Conservation (phyloP, 2,113 vertebrate genomes). For the Odocoileus virginianus region DNA sequence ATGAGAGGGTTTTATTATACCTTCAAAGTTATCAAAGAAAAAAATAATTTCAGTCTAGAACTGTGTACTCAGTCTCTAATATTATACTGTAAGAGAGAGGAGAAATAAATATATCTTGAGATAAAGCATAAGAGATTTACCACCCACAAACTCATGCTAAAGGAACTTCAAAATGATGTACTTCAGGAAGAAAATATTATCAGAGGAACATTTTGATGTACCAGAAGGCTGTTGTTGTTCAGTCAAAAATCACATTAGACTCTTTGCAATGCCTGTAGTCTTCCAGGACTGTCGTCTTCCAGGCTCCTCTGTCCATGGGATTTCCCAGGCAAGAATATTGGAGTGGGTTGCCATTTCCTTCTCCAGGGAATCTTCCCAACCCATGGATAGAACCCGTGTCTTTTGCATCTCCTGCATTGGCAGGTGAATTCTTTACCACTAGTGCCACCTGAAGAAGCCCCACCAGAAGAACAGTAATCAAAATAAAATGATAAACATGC, state of each 20-base stretch:
- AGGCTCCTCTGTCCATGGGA: neutral
- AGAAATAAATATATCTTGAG: neutral
- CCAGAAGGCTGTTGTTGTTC: neutral
- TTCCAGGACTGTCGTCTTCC: neutral
- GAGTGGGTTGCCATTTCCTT: neutral
- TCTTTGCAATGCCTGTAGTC: neutral
- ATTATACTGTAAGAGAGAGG: neutral
- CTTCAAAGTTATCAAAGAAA: slow-evolving; percentile 5
- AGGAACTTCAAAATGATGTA: neutral
- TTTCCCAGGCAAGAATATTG: neutral
- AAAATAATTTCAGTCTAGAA: slow-evolving; percentile 2
- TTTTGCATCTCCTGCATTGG: neutral
- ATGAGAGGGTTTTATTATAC: neutral
- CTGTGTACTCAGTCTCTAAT: neutral
- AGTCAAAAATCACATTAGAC: neutral
- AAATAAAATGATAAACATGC: neutral
- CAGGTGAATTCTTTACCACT: neutral
- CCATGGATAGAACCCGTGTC: neutral
- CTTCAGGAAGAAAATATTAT: neutral
- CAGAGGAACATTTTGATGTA: neutral
- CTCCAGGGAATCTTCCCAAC: neutral
- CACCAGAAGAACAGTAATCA: neutral
- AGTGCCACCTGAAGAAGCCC: neutral
- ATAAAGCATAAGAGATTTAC: neutral
- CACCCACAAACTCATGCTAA: neutral